These are phyloP conservation scores for Drymodes brunneopygia DNA, from an alignment of 2,113 vertebrate species.

Conservation along the genomic window DNA sequence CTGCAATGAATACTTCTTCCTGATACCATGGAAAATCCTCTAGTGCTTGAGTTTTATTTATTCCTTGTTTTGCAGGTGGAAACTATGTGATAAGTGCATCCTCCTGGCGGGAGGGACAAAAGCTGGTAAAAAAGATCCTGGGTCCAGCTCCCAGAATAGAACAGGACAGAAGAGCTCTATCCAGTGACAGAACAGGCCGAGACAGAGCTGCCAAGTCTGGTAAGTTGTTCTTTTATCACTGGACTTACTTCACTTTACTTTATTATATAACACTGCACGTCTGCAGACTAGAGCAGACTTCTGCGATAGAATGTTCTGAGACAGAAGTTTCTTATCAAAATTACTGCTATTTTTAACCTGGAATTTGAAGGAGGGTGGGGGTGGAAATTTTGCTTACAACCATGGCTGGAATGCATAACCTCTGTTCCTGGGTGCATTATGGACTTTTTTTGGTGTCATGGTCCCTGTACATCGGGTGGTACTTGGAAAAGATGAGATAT, in stretches of 20 bases:
- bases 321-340: background rate
- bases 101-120: conserved; percentile 93
- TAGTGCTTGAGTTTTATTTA: background rate
- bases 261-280: background rate
- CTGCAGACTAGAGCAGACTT: background rate
- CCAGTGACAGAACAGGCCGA: conserved; percentile 68
- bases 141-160: conserved; percentile 79
- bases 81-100: conserved; percentile 80
- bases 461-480: background rate
- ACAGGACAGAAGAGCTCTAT: conserved; percentile 65
- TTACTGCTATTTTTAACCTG: background rate
- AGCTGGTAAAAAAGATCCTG: conserved; percentile 88
- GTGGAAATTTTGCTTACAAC: background rate
- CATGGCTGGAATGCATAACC: background rate
- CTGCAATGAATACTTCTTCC: background rate
- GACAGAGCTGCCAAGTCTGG: conserved; percentile 65
- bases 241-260: conserved; percentile 9
- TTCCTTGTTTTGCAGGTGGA: conserved; percentile 43
- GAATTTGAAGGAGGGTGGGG: rapidly evolving
- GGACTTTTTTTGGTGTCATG: background rate
- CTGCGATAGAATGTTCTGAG: background rate
- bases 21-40: background rate
- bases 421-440: background rate
- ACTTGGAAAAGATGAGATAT: background rate
- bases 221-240: conserved; percentile 27